Conservation (phyloP, 2,888 invertebrate genomes). For the Microchrysa polita region DNA sequence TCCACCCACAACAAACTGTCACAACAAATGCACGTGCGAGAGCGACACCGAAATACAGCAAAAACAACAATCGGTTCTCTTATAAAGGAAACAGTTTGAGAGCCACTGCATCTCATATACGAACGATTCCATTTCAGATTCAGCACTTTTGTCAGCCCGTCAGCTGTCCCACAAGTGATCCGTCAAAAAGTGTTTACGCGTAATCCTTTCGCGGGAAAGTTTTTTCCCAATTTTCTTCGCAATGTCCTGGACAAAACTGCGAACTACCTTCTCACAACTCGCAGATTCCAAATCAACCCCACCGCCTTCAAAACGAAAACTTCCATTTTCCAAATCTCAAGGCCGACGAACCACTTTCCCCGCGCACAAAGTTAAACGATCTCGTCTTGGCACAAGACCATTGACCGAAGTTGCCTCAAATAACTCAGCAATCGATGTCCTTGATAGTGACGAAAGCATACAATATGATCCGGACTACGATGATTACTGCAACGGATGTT, state of each 20-base stretch:
- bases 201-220: no score
- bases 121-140: no score
- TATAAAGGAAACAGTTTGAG: no score
- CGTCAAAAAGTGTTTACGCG: neutral
- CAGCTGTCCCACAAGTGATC: no score
- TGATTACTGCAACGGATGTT: constrained; percentile 26
- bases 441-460: constrained; percentile 30
- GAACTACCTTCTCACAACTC: constrained; percentile 18
- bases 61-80: no score
- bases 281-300: neutral
- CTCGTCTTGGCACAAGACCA: neutral
- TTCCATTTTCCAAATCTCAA: neutral
- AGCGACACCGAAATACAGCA: no score
- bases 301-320: neutral
- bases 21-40: no score
- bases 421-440: neutral
- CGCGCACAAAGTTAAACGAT: neutral
- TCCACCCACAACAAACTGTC: no score
- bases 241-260: constrained; percentile 30
- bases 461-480: constrained; percentile 40
- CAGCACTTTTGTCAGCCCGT: no score
- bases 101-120: no score
- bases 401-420: neutral
- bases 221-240: neutral
- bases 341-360: neutral